These are phyloP conservation scores for Laothoe populi DNA, from an alignment of 2,888 invertebrate genomes.

Conservation along the genomic window DNA sequence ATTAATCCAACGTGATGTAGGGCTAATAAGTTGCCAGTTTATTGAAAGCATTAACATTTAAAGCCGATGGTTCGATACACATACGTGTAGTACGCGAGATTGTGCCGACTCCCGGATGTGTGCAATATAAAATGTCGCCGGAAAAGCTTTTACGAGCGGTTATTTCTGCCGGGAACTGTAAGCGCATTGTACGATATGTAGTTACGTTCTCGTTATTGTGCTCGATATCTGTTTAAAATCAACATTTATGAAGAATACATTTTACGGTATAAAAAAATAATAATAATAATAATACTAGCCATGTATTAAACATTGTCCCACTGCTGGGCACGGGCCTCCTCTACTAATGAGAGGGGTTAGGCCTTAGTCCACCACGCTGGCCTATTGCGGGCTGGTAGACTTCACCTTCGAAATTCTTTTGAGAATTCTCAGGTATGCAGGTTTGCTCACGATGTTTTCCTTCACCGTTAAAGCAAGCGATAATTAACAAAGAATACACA, in stretches of 20 bases:
- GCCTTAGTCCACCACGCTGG: too few relatives aligned
- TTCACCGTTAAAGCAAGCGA: too few relatives aligned
- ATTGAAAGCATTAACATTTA: constrained; percentile 44
- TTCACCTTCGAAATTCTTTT: too few relatives aligned
- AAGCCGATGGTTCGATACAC: constrained; percentile 32
- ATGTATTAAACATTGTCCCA: too few relatives aligned
- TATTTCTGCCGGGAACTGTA: constrained; percentile 68
- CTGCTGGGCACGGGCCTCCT: too few relatives aligned
- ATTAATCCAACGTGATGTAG: too few relatives aligned
- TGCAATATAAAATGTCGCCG: constrained; percentile 74
- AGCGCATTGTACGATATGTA: constrained; percentile 39
- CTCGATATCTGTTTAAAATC: constrained; percentile 32
- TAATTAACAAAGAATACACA: too few relatives aligned
- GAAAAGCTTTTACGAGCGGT: constrained; percentile 74
- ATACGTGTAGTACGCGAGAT: constrained; percentile 25
- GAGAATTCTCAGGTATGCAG: too few relatives aligned
- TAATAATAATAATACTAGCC: not conserved
- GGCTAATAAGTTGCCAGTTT: constrained; percentile 29
- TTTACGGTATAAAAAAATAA: not conserved
- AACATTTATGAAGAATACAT: constrained; percentile 5
- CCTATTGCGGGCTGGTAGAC: too few relatives aligned
- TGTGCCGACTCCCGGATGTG: constrained; percentile 50
- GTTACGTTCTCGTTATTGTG: constrained; percentile 29
- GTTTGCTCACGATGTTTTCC: too few relatives aligned
- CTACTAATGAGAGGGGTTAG: too few relatives aligned